A percentile compares a stretch with the other conserved stretches of the same genome.
Conservation (phyloP, 2,888 invertebrate genomes). For the Monoplex corrugatus region DNA sequence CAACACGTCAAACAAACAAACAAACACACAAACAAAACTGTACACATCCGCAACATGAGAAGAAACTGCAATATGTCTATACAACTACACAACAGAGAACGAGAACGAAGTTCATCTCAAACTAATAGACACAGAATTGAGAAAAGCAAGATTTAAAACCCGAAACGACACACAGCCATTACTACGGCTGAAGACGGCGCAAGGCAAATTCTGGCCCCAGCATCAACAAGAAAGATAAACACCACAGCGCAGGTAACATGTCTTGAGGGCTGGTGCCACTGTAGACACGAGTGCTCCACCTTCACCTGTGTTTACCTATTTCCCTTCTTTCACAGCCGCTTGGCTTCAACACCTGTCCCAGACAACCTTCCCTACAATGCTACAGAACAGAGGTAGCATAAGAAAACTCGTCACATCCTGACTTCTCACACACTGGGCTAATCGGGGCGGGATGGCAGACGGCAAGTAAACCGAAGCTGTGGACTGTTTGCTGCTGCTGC, state of each 20-base stretch:
- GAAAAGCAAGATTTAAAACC: background rate
- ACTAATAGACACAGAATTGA: background rate
- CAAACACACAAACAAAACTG: no score
- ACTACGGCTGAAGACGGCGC: background rate
- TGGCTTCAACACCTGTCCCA: background rate
- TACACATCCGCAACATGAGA: no score
- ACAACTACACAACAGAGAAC: no score
- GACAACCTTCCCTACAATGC: background rate
- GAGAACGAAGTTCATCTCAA: no score
- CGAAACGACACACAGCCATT: background rate
- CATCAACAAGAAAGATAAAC: slow-evolving; percentile 37
- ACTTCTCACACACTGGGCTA: no score
- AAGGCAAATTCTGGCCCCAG: background rate
- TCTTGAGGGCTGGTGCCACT: background rate
- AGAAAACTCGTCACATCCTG: no score
- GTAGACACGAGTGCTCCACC: slow-evolving; percentile 19
- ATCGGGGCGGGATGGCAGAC: no score
- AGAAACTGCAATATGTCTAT: no score
- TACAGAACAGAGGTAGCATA: no score
- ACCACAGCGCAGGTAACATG: slow-evolving; percentile 22
- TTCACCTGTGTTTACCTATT: slow-evolving; percentile 37
- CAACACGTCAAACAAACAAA: no score
- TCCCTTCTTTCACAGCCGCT: background rate
- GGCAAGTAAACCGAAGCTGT: no score
- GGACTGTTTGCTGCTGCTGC: no score